Evolutionary conservation across 1,140 invertebrate species (phyloP).

Genomic region (Drosophila paulistorum): DNA sequence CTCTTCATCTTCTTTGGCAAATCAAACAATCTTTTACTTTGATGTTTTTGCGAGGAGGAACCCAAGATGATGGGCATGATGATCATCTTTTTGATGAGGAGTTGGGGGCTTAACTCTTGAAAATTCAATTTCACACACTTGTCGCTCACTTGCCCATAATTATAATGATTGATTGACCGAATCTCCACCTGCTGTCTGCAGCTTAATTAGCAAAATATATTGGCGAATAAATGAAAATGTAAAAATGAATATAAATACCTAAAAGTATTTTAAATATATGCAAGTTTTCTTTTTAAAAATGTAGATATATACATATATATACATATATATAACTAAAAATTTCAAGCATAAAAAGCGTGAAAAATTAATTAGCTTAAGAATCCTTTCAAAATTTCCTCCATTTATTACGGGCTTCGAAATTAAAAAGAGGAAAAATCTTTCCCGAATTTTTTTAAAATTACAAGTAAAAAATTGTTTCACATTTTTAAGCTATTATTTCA

Average conservation of each 20-base stretch:
- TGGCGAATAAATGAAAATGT: slow-evolving; percentile 52
- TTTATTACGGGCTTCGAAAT: too few species aligned
- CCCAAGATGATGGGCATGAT: slow-evolving; percentile 21
- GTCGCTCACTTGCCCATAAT: slow-evolving; percentile 60
- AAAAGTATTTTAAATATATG: too few species aligned
- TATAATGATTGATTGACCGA: slow-evolving; percentile 51
- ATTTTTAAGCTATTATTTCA: too few species aligned
- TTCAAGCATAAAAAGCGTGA: too few species aligned
- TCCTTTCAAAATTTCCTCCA: too few species aligned
- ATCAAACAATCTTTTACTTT: slow-evolving; percentile 54
- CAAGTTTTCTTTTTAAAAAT: too few species aligned
- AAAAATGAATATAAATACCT: slow-evolving; percentile 30
- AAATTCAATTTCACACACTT: slow-evolving; percentile 78
- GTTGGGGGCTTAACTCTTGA: slow-evolving; percentile 9
- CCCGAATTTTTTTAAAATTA: too few species aligned
- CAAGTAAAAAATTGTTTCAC: too few species aligned
- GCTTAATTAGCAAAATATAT: slow-evolving; percentile 49
- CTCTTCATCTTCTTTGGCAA: neutral
- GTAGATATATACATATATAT: too few species aligned
- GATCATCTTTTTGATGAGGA: neutral
- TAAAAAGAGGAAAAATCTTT: too few species aligned
- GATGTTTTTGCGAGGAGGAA: neutral
- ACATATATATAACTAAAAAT: too few species aligned
- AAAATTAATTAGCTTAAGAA: too few species aligned
- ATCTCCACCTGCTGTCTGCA: slow-evolving; percentile 42